These are phyloP conservation scores for Parascotia fuliginaria DNA, from an alignment of 2,888 invertebrate genomes.

Conservation along the genomic window DNA sequence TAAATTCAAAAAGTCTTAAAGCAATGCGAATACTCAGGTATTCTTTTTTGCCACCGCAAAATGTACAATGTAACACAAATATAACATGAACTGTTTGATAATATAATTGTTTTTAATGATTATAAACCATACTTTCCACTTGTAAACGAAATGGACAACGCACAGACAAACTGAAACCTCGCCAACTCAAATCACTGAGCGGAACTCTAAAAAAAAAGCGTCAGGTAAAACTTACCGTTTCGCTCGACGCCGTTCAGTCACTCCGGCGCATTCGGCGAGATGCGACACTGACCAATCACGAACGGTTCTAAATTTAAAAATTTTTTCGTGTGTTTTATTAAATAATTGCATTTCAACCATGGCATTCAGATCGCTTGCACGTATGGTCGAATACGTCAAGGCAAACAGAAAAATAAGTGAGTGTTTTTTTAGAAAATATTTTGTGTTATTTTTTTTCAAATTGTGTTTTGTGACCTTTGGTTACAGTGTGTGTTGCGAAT, in stretches of 20 bases:
- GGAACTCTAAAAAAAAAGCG: constrained; percentile 48
- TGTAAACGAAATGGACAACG: background rate
- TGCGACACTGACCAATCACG: constrained; percentile 47
- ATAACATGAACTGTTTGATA: no score
- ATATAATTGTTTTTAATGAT: no score
- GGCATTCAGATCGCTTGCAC: constrained; percentile 53
- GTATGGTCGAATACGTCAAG: constrained; percentile 57
- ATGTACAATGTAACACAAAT: no score
- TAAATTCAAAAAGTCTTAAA: no score
- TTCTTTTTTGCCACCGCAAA: no score
- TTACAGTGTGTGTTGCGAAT: constrained; percentile 4
- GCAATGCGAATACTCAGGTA: no score
- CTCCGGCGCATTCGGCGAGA: constrained; percentile 62
- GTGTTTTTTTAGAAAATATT: constrained; percentile 38
- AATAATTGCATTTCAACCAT: constrained; percentile 44
- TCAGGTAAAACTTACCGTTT: constrained; percentile 47
- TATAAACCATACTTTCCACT: background rate
- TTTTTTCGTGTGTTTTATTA: constrained; percentile 15
- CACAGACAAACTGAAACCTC: background rate
- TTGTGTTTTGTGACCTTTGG: constrained; percentile 14
- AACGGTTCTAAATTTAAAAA: constrained; percentile 40
- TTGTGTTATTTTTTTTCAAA: constrained; percentile 28
- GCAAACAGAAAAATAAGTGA: constrained; percentile 62
- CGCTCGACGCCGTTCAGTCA: constrained; percentile 56
- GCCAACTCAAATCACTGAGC: constrained; percentile 2